Conservation (phyloP, 2,797 vertebrate species). For the Chelonia mydas region DNA sequence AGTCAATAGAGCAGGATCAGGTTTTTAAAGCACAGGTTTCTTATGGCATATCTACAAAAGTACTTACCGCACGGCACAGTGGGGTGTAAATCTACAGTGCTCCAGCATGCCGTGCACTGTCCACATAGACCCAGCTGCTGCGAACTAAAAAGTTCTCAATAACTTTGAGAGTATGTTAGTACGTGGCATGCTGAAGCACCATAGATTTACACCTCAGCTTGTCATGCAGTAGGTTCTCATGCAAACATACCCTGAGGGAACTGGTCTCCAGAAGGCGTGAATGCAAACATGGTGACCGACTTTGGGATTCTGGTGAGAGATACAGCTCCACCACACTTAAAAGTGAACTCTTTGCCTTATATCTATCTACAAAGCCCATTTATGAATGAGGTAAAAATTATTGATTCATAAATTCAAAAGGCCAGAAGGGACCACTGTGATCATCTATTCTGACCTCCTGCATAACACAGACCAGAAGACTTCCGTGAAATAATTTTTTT, state of each 20-base stretch:
- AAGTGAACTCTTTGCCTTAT: not conserved
- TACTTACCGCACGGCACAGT: not conserved
- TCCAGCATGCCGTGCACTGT: not conserved
- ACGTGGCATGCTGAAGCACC: not conserved
- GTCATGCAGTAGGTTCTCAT: not conserved
- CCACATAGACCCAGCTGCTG: not conserved
- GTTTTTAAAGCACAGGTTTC: not conserved
- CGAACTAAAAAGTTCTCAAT: not conserved
- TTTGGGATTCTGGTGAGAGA: not conserved
- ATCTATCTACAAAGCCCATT: not conserved
- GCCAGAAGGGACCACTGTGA: not conserved
- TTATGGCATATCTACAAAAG: not conserved
- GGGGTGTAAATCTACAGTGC: not conserved
- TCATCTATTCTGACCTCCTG: not conserved
- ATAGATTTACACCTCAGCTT: not conserved
- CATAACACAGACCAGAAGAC: not conserved
- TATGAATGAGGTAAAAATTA: not conserved
- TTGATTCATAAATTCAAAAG: not conserved
- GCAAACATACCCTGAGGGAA: not conserved
- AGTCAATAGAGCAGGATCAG: not conserved
- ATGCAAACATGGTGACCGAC: not conserved
- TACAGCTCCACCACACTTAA: not conserved
- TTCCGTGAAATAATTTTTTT: not conserved
- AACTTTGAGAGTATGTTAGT: not conserved
- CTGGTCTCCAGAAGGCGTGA: not conserved